Conservation (phyloP, 2,113 vertebrate genomes). For the Benthochromis sp. region DNA sequence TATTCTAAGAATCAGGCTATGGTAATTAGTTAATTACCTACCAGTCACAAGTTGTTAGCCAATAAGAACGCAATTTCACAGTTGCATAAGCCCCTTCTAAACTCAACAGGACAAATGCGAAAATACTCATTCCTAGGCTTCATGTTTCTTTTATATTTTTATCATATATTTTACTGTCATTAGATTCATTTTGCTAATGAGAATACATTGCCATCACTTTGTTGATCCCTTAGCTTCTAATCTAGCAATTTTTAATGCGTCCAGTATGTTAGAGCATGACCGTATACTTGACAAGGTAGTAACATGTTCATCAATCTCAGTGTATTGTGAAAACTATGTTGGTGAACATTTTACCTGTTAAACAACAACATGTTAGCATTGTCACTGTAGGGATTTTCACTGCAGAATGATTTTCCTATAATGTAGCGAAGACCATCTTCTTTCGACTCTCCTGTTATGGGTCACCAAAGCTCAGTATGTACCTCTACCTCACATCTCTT, state of each 20-base stretch:
- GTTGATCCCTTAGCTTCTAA: background rate
- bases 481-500: rapidly evolving
- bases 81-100: background rate
- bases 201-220: background rate
- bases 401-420: background rate
- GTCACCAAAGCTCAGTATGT: background rate
- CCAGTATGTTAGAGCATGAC: background rate
- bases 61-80: background rate
- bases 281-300: background rate
- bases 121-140: background rate
- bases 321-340: background rate
- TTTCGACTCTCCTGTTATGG: background rate
- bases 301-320: background rate
- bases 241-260: background rate
- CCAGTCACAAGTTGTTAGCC: background rate
- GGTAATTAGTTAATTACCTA: background rate
- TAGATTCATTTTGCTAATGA: background rate
- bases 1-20: background rate
- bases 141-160: background rate
- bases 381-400: background rate
- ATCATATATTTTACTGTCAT: background rate
- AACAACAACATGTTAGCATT: background rate
- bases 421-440: background rate
- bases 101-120: background rate
- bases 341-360: background rate